Conservation (phyloP, 2,888 invertebrate genomes). For the Eupithecia abbreviata region DNA sequence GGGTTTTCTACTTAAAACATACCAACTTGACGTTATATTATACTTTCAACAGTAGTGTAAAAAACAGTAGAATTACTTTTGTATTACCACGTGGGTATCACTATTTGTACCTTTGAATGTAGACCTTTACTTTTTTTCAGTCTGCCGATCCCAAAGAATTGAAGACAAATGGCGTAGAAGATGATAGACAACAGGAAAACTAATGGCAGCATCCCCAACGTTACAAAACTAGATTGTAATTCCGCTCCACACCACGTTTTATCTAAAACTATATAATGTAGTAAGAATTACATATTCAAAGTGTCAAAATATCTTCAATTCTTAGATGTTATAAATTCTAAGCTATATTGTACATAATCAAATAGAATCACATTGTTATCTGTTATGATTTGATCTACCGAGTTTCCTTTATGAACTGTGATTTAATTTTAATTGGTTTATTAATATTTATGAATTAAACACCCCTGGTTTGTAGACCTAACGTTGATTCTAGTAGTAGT, state of each 20-base stretch:
- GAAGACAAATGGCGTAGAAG: conserved; percentile 73
- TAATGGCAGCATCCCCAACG: conserved; percentile 51
- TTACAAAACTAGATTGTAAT: conserved; percentile 57
- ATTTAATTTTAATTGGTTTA: conserved; percentile 44
- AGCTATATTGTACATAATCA: conserved; percentile 77
- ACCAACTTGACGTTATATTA: background rate
- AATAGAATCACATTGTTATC: conserved; percentile 62
- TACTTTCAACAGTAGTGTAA: no score
- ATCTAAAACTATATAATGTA: conserved; percentile 51
- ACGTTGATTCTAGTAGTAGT: conserved; percentile 59
- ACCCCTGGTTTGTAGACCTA: conserved; percentile 40
- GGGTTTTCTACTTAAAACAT: background rate
- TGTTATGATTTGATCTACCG: conserved; percentile 40
- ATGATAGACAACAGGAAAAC: conserved; percentile 75
- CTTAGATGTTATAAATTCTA: conserved; percentile 72
- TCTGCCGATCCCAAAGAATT: conserved; percentile 76
- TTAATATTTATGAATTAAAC: conserved; percentile 44
- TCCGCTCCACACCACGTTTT: conserved; percentile 62
- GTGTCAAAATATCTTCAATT: conserved; percentile 63
- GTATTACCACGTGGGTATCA: background rate
- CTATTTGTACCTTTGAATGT: background rate
- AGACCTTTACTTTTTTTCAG: conserved; percentile 59
- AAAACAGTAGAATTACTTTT: no score
- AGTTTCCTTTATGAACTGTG: conserved; percentile 47
- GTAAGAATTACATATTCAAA: conserved; percentile 51